phyloP scores from a whole-genome alignment of 2,797 vertebrate genomes.

The Channa striata region DNA sequence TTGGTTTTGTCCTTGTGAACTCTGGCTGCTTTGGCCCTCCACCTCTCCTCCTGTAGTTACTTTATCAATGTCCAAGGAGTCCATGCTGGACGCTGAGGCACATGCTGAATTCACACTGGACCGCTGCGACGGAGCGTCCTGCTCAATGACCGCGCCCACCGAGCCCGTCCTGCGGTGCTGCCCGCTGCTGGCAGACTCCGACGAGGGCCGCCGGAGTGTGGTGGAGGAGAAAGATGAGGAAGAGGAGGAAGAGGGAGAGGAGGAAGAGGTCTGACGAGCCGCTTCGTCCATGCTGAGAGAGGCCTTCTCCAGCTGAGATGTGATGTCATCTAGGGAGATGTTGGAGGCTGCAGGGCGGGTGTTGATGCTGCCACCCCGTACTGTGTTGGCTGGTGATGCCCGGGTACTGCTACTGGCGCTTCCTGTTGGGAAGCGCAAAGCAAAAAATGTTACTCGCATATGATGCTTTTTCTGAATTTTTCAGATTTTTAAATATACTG shows the following conservation, averaged over 20 bases:
- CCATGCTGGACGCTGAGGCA: slow-evolving; percentile 94
- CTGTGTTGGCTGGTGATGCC: slow-evolving; percentile 89
- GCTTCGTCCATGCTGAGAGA: slow-evolving; percentile 97
- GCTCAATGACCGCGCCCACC: slow-evolving; percentile 91
- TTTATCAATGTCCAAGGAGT: slow-evolving; percentile 92
- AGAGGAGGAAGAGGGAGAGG: slow-evolving; percentile 74
- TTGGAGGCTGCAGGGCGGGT: slow-evolving; percentile 85
- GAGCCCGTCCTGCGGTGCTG: slow-evolving; percentile 95
- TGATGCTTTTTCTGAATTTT: neutral
- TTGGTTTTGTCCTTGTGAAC: slow-evolving; percentile 70
- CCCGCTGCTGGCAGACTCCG: slow-evolving; percentile 66
- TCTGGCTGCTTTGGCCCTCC: slow-evolving; percentile 79
- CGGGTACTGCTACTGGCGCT: slow-evolving; percentile 82
- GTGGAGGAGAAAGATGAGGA: slow-evolving; percentile 76
- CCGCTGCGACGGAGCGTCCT: slow-evolving; percentile 81
- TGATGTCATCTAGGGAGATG: slow-evolving; percentile 97
- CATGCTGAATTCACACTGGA: slow-evolving; percentile 94
- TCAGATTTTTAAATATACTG: neutral
- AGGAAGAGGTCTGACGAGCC: slow-evolving; percentile 87
- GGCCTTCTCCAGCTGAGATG: slow-evolving; percentile 94
- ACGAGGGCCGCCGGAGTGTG: slow-evolving; percentile 78
- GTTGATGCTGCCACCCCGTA: slow-evolving; percentile 83
- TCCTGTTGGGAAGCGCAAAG: slow-evolving; percentile 68
- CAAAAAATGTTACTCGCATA: neutral
- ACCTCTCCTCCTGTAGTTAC: slow-evolving; percentile 85